Evolutionary conservation across 35 echinoderm and acorn worm species (phyloP), one percentile per base, ranked within the genome.

Genomic region (Diadema setosum): DNA sequence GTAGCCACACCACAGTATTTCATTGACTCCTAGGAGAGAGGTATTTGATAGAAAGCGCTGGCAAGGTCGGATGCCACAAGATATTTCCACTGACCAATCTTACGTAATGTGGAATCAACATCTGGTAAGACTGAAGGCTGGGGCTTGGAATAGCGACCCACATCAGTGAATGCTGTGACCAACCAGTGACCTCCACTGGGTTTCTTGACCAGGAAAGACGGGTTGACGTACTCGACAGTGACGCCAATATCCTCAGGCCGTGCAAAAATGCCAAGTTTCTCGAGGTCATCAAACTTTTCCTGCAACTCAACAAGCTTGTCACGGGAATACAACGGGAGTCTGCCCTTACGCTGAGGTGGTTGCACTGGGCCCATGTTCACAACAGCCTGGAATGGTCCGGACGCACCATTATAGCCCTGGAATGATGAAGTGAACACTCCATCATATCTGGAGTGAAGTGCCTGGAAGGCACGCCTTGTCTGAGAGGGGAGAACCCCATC

Each of bases 221-320:
- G 84, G 40, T 93, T 90, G 21, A 94, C 42, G 45, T 94, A 94
- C 26, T 94, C 88, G 3, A 94, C 92, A 43, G 0, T 45, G 1
- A 94, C 44, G 5, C 43, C 70, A n/a, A 94, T 49, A 82, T 94
- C 93, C 48, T 94, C 87, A 15, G 87, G 83, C n/a, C 73, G 3
- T 0, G 88, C 87, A 58, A 94, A 94, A 18, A 89, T 63, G 18
- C 80, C 86, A 30, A 84, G 15, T 24, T 30, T 20, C 60, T 87
- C 88, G 11, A 95, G 50, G 17, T 95, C 83, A 43, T 91, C 88
- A 91, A 87, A 95, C 35, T 95, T 95, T 4, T 75, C 45, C 44
- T 95, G 93, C 35, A 95, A 75, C 11, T 91, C 89, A 40, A 67
- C 26, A 46, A 88, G 89, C 40, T 95, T 95, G 60, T 83, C 73